Base-by-base conservation (phyloP, 2,888 invertebrate species). In the Galeopsomyia nigrocyanea region DNA sequence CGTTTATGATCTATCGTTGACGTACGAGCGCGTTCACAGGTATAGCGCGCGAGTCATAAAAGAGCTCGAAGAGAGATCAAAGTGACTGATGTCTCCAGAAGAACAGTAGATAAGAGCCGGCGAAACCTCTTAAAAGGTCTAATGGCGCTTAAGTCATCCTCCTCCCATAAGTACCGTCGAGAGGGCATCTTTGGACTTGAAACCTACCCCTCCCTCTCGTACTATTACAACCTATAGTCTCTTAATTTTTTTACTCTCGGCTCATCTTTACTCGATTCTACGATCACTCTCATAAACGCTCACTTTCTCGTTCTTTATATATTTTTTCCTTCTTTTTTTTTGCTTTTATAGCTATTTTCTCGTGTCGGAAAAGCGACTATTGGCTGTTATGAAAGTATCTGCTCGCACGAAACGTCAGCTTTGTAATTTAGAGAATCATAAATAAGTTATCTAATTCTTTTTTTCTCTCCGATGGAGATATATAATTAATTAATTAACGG, bases 41-140 rank as follows among this genome's bases (percentile, higher is more conserved):
- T 19, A 39, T 10, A 39, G 31, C n/a, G 14, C 5, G 26, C 5
- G n/a, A n/a, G 60, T 55, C 61, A 22, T 60, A 62, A 67, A 62
- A 61, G 61, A 50, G 46, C 3, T 39, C 13, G 26, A 26, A 26
- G 26, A 49, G 56, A 71, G 55, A 62, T 71, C 62, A 67, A 62
- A 68, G 57, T 65, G 64, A 65, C 61, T 61, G 65, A 71, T 65
- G 71, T 53, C 53, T 55, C 51, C 53, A 19, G 47, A 65, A 60
- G 58, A 71, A 22, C 53, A 47, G 61, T 57, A 66, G 71, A 66
- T 71, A 71, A 66, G 66, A 71, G 22, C 14, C 53, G 26, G 22
- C 53, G 39, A 72, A 73, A 60, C 57, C 70, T 77, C 61, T 76
- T 73, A 75, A 75, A 66, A 71, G 73, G 53, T 66, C 71, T 76